A percentile compares a stretch with the other conserved stretches of the same genome.
phyloP scores from a whole-genome alignment of 2,888 invertebrate genomes.

The Pseudococcus viburni region DNA sequence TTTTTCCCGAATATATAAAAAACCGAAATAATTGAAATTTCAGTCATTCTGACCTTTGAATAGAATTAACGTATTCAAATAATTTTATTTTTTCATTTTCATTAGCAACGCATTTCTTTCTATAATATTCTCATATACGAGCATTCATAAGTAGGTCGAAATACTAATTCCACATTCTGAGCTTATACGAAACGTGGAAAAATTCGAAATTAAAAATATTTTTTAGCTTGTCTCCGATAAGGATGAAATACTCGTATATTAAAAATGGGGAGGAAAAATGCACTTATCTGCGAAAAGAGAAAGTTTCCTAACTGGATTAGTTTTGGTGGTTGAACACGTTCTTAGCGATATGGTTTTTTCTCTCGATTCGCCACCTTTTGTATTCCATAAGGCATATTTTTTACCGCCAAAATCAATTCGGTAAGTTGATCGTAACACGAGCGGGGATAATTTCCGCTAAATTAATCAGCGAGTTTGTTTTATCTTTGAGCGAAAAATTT shows the following conservation, averaged over 20 bases:
- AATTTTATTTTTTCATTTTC: neutral
- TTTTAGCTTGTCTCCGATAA: neutral
- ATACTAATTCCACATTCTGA: constrained; percentile 3
- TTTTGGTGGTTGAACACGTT: constrained; percentile 21
- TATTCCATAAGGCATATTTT: neutral
- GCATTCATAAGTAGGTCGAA: neutral
- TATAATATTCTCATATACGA: neutral
- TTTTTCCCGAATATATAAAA: neutral
- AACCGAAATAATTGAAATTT: neutral
- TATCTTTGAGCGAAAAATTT: neutral
- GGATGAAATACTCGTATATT: neutral
- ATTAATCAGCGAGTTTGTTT: constrained; percentile 23
- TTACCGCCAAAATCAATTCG: neutral
- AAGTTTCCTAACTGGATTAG: neutral
- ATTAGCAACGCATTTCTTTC: neutral
- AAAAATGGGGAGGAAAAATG: neutral
- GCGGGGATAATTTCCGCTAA: constrained; percentile 17
- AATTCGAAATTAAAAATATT: constrained; percentile 23
- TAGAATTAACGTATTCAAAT: neutral
- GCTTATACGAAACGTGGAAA: neutral
- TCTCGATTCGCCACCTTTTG: neutral
- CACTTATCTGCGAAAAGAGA: constrained; percentile 1
- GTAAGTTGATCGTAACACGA: neutral
- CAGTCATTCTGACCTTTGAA: neutral
- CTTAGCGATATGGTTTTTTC: neutral